phyloP scores from a whole-genome alignment of 2,888 invertebrate species.

The Mermis nigrescens region DNA sequence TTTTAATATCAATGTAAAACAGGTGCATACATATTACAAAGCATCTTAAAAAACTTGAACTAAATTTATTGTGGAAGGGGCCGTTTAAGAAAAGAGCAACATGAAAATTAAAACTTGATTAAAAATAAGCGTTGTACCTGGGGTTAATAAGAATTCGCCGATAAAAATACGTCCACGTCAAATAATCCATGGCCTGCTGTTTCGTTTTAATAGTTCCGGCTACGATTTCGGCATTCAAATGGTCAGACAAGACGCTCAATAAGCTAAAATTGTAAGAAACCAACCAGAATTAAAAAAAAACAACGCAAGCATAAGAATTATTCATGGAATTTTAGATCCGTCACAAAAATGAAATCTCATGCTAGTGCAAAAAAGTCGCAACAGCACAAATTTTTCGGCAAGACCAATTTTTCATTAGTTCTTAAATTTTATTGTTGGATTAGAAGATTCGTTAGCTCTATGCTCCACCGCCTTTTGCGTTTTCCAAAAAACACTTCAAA shows the following conservation, averaged over 20 bases:
- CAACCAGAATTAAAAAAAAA: background rate
- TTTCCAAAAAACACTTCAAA: background rate
- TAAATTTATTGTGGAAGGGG: no score
- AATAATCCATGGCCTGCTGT: constrained; percentile 79
- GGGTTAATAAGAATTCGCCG: constrained; percentile 76
- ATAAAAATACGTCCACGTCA: constrained; percentile 97
- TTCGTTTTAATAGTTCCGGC: constrained; percentile 82
- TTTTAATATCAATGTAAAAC: no score
- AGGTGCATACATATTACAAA: no score
- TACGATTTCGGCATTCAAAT: constrained; percentile 78
- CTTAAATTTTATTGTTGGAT: no score
- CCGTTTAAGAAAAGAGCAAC: no score
- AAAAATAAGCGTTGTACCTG: constrained; percentile 23
- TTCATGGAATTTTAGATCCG: background rate
- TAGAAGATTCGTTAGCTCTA: no score
- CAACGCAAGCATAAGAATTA: background rate
- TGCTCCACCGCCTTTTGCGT: no score
- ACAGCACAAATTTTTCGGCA: no score
- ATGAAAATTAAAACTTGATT: background rate
- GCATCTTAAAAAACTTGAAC: no score
- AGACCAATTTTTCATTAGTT: no score
- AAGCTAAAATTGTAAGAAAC: constrained; percentile 42
- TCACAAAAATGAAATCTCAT: no score
- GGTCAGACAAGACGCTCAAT: constrained; percentile 72
- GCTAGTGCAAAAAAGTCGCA: no score